Evolutionary conservation across 2,797 vertebrate genomes (phyloP), one percentile per base, ranked within the genome.

Genomic region (Distichodus sexfasciatus): DNA sequence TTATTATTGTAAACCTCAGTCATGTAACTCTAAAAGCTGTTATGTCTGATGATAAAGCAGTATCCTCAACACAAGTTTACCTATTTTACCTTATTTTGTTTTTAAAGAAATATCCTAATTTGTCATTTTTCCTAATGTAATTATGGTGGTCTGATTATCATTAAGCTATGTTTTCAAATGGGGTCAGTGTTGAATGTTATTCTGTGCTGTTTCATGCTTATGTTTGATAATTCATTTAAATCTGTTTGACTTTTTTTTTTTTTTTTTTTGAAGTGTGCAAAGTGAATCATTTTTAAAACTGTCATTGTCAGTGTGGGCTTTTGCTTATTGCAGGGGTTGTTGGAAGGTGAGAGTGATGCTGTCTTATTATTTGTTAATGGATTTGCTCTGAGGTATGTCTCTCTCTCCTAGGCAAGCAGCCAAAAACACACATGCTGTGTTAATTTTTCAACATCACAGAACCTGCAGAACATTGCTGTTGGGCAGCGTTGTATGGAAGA

Each of bases 311-410:
- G 14, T 43, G 15, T 41, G 15, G 33, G 9, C n/a, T n/a, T 3
- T 26, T 31, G 9, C 14, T 53, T 36, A n/a, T 57, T 66, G 51
- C 31, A 64, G 31, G 31, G 31, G 31, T 8, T 11, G 5, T n/a
- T 69, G 43, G 26, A 47, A 50, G 36, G 40, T 33, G 11, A 46
- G 29, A 67, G 76, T 35, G 63, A 80, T 66, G 81, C 59, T 33
- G 55, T 62, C 74, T 89, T 82, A 86, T 86, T 88, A 79, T 87
- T 87, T 84, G 78, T 79, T 78, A 81, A 81, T 76, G 66, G 79
- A 75, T 64, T 74, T 57, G 50, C 69, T 63, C 24, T 62, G 71
- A 80, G 76, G 71, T 75, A 62, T 26, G 71, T 67, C 69, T 75
- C 35, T 12, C 2, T 31, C 74, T 82, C 17, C 23, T 36, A 79